These are phyloP conservation scores for Teleogryllus occipitalis DNA, from an alignment of 1,140 invertebrate genomes.

Conservation along the genomic window DNA sequence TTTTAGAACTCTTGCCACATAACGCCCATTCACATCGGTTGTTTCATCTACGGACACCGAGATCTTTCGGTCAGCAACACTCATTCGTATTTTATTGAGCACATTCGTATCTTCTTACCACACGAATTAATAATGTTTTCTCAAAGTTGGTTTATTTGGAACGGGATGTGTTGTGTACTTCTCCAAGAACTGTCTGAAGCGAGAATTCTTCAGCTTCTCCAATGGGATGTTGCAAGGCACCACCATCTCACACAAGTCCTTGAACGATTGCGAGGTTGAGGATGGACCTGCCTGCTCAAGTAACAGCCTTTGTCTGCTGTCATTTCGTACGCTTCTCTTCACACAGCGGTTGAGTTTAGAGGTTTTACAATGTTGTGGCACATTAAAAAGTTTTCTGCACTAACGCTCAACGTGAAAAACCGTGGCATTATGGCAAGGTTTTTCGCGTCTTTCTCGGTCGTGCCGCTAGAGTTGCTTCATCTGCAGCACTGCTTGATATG, in stretches of 20 bases:
- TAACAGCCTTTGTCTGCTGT: conserved; percentile 1
- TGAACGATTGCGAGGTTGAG: background rate
- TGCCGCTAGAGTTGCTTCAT: no score
- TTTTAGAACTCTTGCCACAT: background rate
- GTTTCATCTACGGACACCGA: background rate
- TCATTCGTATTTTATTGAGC: no score
- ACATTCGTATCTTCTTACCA: background rate
- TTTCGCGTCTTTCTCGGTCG: no score
- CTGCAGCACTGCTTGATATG: no score
- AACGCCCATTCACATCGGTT: background rate
- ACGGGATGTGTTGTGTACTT: background rate
- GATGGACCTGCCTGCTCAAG: background rate
- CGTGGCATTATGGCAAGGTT: no score
- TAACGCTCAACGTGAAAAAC: no score
- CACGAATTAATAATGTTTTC: background rate
- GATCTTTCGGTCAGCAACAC: background rate
- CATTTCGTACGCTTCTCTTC: background rate
- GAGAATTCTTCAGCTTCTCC: background rate
- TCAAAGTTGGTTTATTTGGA: background rate
- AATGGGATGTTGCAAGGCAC: no score
- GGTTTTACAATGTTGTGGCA: background rate
- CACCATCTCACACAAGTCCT: background rate
- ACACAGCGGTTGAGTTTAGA: background rate
- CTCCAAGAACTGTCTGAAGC: background rate
- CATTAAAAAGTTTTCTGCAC: conserved; percentile 3